Conservation (phyloP, 1,140 invertebrate species). For the Drepana arcuata region DNA sequence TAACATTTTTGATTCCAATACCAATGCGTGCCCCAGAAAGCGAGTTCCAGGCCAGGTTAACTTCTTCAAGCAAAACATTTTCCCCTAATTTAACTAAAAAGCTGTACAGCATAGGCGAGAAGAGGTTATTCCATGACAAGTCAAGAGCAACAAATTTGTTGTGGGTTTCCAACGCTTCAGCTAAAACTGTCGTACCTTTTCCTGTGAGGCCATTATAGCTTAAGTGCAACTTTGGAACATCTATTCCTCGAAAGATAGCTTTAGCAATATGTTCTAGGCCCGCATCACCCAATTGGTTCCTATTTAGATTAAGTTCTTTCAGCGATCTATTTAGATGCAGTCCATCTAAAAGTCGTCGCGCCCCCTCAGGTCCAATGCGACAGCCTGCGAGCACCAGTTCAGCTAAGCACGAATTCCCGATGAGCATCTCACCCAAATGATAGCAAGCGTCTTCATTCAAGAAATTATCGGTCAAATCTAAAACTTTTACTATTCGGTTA, state of each 20-base stretch:
- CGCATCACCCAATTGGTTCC: slow-evolving; percentile 53
- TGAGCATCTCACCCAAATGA: slow-evolving; percentile 56
- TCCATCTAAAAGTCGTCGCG: slow-evolving; percentile 32
- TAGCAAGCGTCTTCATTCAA: slow-evolving; percentile 49
- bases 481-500: slow-evolving; percentile 45
- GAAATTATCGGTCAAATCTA: slow-evolving; percentile 64
- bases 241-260: slow-evolving; percentile 36
- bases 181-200: slow-evolving; percentile 34
- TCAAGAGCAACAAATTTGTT: slow-evolving; percentile 56
- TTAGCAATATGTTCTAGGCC: slow-evolving; percentile 40
- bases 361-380: slow-evolving; percentile 52
- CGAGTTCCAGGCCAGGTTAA: slow-evolving; percentile 47
- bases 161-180: slow-evolving; percentile 46
- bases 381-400: slow-evolving; percentile 60
- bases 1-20: slow-evolving; percentile 24
- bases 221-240: slow-evolving; percentile 47
- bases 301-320: slow-evolving; percentile 44
- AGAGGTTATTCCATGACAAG: slow-evolving; percentile 66
- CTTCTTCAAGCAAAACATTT: slow-evolving; percentile 27
- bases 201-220: slow-evolving; percentile 57
- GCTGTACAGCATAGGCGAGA: slow-evolving; percentile 21
- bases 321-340: slow-evolving; percentile 35
- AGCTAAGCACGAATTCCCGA: slow-evolving; percentile 43
- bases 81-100: slow-evolving; percentile 26
- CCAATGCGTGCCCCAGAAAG: slow-evolving; percentile 25